These are phyloP conservation scores for Volucella inflata DNA, from an alignment of 2,888 invertebrate species.

Conservation along the genomic window DNA sequence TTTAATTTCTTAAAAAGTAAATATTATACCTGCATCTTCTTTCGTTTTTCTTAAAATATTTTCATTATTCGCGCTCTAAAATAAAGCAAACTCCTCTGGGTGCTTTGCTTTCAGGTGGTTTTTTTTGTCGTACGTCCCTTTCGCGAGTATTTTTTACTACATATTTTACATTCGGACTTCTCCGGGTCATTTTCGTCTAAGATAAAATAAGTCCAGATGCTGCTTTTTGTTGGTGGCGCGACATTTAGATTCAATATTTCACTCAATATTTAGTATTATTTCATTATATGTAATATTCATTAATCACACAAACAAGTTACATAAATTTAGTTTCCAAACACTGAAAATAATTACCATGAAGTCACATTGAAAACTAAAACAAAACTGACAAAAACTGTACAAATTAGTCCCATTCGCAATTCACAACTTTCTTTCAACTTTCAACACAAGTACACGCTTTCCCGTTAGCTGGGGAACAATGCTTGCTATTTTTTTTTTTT, in stretches of 20 bases:
- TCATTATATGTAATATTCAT: slow-evolving; percentile 15
- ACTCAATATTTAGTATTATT: slow-evolving; percentile 13
- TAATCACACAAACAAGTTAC: slow-evolving; percentile 19
- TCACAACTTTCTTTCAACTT: slow-evolving; percentile 6
- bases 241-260: slow-evolving; percentile 13
- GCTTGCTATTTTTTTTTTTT: slow-evolving; percentile 9
- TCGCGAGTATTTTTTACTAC: slow-evolving; percentile 14
- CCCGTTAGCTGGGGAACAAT: slow-evolving; percentile 15
- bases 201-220: slow-evolving; percentile 10
- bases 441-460: slow-evolving; percentile 14
- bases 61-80: slow-evolving; percentile 12
- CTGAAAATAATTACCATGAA: slow-evolving; percentile 12
- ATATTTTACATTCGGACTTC: slow-evolving; percentile 21
- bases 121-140: slow-evolving; percentile 14
- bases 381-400: slow-evolving; percentile 15
- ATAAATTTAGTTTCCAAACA: slow-evolving; percentile 17
- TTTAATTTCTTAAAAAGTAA: slow-evolving; percentile 1
- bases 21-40: slow-evolving; percentile 12
- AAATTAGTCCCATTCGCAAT: slow-evolving; percentile 17
- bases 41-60: slow-evolving; percentile 1
- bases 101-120: slow-evolving; percentile 18
- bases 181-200: slow-evolving; percentile 17
- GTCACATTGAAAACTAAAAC: slow-evolving; percentile 15
- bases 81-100: slow-evolving; percentile 4
- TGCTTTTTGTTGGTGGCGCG: slow-evolving; percentile 12